phyloP scores from a whole-genome alignment of 2,888 invertebrate species.

The Neoitamus cyanurus region DNA sequence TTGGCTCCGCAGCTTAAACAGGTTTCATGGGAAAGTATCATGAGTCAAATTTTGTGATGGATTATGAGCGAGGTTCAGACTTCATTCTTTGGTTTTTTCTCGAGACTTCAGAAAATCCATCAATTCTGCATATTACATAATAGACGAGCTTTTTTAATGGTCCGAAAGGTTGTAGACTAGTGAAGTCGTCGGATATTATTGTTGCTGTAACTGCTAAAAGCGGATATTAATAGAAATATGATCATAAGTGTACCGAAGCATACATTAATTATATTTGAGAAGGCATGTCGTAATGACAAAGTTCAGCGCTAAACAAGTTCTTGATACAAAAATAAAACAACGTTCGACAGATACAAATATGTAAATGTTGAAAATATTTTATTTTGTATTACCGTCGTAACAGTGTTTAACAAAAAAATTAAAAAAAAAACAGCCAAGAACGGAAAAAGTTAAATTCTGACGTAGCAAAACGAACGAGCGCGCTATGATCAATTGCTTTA shows the following conservation, averaged over 20 bases:
- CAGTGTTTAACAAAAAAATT: not conserved
- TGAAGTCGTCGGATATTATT: not conserved
- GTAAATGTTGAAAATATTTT: not conserved
- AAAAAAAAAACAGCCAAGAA: not conserved
- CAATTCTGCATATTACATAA: not conserved
- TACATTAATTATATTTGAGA: not conserved
- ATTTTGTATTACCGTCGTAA: not conserved
- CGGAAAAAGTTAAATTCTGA: not conserved
- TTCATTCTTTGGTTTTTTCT: not conserved
- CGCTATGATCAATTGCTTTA: too few species aligned
- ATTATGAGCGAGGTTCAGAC: not conserved
- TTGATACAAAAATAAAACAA: not conserved
- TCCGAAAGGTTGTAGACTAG: not conserved
- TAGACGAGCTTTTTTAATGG: not conserved
- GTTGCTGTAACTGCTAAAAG: not conserved
- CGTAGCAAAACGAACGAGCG: not conserved
- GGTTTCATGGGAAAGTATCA: constrained; percentile 1
- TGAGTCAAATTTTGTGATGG: not conserved
- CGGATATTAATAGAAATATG: not conserved
- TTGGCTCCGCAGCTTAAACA: not conserved
- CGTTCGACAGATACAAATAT: not conserved
- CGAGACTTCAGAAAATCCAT: not conserved
- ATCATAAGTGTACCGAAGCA: not conserved
- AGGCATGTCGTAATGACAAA: not conserved
- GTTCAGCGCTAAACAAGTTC: not conserved